Base-by-base conservation (phyloP, 2,113 vertebrate species). In the Alligator sinensis region DNA sequence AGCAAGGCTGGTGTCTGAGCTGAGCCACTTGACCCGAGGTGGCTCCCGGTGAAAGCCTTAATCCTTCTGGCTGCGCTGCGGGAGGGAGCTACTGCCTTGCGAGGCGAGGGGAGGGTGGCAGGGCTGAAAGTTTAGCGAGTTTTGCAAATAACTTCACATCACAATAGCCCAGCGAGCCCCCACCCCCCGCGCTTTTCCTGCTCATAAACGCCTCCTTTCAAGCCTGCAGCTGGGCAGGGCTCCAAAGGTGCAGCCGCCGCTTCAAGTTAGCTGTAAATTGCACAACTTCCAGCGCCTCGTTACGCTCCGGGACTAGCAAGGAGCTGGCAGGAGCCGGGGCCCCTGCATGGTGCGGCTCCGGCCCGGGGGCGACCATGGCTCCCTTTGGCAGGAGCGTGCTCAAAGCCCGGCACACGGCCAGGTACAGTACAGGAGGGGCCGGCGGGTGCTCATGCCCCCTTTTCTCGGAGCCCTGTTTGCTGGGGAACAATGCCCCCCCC, bases 321-420 rank as follows among this genome's bases (percentile, higher is more conserved):
- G 94, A 97, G 97, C 93, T 96, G 90, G 86, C 96, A 97, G 82
- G 89, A 61, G 19, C 89, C 89, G 79, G 91, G 87, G 88, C 90
- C 82, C 55, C 83, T 80, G 91, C 47, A 95, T 87, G 95, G 78
- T 93, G 91, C 95, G 96, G 79, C 81, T 89, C 25, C n/a, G 82
- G 81, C 28, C 57, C 87, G 61, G 82, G 92, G 82, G 10, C 77
- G 82, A 97, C 91, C 96, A 99, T 99, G 99, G 99, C 99, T 97
- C 99, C 99, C 81, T 99, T 99, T 94, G 99, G 99, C 90, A 99
- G 97, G 97, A 98, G 98, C 96, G 98, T 99, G 95, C 97, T 99
- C 68, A 99, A 99, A 98, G 97, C 99, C 57, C 98, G 98, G 25
- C 98, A 98, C 97, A 99, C 99, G 97, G 99, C 96, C 98, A 99